Conservation (phyloP, 53 echinoderm and acorn worm genomes). For the Echinometra lucunter region DNA sequence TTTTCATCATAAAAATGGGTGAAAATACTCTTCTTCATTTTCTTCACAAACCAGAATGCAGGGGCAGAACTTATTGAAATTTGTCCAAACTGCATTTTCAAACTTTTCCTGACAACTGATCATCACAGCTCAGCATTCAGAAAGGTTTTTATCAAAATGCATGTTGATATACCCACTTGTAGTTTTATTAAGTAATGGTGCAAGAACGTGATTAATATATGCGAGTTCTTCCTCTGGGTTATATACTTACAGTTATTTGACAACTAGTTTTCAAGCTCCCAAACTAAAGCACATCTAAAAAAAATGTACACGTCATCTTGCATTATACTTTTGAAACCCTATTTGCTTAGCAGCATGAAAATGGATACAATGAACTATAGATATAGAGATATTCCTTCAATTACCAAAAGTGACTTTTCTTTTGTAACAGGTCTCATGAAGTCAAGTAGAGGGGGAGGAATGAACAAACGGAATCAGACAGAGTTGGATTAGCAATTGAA, state of each 20-base stretch:
- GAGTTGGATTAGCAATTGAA: constrained; percentile 45
- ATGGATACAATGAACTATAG: background rate
- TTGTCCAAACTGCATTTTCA: background rate
- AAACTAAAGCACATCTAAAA: background rate
- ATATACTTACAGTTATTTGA: constrained; percentile 1
- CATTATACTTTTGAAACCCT: background rate
- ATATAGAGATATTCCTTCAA: constrained; percentile 17
- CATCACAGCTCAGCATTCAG: background rate
- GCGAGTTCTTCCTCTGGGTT: background rate
- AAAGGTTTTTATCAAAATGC: background rate
- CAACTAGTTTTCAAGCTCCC: background rate
- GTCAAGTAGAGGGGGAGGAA: constrained; percentile 24
- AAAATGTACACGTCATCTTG: background rate
- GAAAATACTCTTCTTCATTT: background rate
- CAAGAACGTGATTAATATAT: background rate
- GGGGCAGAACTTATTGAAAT: background rate
- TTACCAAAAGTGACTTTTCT: constrained; percentile 17
- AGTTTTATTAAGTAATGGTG: background rate
- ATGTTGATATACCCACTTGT: background rate
- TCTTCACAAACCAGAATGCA: background rate
- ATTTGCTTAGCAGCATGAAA: background rate
- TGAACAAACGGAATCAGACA: constrained; percentile 25
- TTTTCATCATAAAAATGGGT: background rate
- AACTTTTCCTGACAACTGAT: background rate
- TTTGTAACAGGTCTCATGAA: background rate